A percentile compares a stretch with the other conserved stretches of the same genome.
Evolutionary conservation across 2,797 vertebrate genomes (phyloP).

Genomic region (Crenichthys baileyi): DNA sequence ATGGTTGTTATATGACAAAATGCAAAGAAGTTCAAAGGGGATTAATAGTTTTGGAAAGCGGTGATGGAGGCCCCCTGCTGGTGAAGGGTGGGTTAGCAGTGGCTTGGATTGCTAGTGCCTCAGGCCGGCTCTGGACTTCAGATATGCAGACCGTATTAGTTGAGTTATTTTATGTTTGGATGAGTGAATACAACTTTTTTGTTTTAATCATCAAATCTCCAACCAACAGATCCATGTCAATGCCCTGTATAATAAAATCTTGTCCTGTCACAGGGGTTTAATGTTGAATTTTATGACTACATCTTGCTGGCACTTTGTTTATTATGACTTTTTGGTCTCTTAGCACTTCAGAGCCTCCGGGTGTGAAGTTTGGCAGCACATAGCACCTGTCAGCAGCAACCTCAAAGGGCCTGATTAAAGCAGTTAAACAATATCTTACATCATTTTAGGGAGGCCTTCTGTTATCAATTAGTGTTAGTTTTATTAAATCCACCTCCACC

Average conservation of each 20-base stretch:
- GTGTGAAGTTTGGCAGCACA: conserved; percentile 49
- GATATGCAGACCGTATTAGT: not conserved
- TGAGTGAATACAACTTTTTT: not conserved
- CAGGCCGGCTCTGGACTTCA: not conserved
- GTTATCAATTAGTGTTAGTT: conserved; percentile 43
- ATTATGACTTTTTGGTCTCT: conserved; percentile 45
- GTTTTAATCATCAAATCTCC: not conserved
- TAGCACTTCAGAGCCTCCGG: conserved; percentile 55
- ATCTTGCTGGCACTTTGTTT: conserved; percentile 48
- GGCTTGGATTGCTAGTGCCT: not conserved
- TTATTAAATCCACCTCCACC: conserved; percentile 32
- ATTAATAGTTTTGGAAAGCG: not conserved
- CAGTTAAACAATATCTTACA: conserved; percentile 23
- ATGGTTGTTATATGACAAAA: not conserved
- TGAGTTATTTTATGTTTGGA: not conserved
- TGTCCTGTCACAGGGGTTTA: conserved; percentile 39
- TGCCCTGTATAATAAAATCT: conserved; percentile 56
- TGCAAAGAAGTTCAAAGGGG: not conserved
- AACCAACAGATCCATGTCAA: conserved; percentile 5
- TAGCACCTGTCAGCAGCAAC: conserved; percentile 55
- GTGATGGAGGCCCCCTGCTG: not conserved
- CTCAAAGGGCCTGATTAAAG: conserved; percentile 35
- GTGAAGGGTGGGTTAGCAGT: not conserved
- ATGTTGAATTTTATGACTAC: conserved; percentile 60
- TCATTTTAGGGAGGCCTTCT: conserved; percentile 32